These are phyloP conservation scores for Heliangelus exortis DNA, from an alignment of 2,797 vertebrate genomes.

Conservation along the genomic window DNA sequence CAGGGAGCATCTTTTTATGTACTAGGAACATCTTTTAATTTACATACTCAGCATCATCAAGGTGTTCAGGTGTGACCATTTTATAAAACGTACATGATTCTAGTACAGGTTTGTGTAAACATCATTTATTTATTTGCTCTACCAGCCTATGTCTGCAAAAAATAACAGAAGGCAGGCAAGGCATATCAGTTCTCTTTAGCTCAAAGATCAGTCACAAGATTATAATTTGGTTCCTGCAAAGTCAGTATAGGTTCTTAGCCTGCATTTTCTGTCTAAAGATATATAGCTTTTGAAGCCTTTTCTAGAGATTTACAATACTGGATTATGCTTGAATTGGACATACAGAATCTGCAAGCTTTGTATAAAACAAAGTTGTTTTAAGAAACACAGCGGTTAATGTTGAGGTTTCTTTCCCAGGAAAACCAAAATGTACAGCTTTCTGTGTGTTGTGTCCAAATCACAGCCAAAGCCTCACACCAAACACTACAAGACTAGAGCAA, in stretches of 20 bases:
- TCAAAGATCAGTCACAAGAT: slow-evolving; percentile 3
- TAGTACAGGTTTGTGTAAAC: slow-evolving; percentile 19
- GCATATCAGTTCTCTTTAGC: slow-evolving; percentile 9
- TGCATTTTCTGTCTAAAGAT: neutral
- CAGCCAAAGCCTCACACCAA: slow-evolving; percentile 13
- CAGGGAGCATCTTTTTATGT: neutral
- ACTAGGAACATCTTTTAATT: slow-evolving; percentile 52
- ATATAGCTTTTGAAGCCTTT: neutral
- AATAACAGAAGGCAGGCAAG: slow-evolving; percentile 23
- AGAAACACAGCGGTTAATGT: neutral
- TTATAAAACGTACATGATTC: slow-evolving; percentile 19
- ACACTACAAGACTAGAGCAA: neutral
- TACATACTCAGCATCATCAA: slow-evolving; percentile 1
- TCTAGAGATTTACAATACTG: neutral
- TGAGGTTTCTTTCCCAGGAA: neutral
- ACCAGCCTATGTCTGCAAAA: neutral
- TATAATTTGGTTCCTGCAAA: neutral
- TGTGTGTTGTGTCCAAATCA: neutral
- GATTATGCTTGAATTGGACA: neutral
- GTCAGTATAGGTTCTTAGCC: neutral
- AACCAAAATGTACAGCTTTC: neutral
- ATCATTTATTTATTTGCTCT: slow-evolving; percentile 43
- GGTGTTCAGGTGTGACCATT: slow-evolving; percentile 31
- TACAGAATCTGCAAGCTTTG: neutral
- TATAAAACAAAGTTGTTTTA: neutral